Percentiles rank a stretch among this genome's conserved stretches.
Evolutionary conservation across 2,113 vertebrate species (phyloP).

Genomic region (Heptranchias perlo): DNA sequence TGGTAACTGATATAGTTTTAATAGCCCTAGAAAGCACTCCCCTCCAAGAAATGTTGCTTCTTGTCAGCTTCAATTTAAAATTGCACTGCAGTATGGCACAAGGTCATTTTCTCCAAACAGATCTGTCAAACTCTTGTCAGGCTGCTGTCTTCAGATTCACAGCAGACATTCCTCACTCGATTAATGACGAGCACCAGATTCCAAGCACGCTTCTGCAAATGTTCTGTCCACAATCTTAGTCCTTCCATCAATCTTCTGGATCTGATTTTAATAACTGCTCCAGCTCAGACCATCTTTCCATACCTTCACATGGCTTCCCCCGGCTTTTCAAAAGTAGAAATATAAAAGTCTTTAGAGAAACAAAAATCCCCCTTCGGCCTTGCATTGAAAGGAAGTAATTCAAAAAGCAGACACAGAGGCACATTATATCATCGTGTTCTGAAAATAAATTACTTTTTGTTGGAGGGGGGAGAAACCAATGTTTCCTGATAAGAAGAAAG

Average conservation of each 20-base stretch:
- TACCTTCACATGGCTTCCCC: background rate
- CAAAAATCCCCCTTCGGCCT: background rate
- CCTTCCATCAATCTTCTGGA: background rate
- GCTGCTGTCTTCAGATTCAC: background rate
- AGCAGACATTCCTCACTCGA: background rate
- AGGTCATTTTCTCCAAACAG: background rate
- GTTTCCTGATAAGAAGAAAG: background rate
- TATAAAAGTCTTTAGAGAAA: background rate
- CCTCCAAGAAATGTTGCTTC: background rate
- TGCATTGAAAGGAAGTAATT: background rate
- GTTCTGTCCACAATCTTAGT: background rate
- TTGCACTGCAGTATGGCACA: background rate
- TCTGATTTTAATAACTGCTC: background rate
- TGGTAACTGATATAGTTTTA: slow-evolving; percentile 6
- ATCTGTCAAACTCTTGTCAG: background rate
- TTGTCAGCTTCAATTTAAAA: slow-evolving; percentile 1
- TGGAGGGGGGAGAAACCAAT: background rate
- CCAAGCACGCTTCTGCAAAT: background rate
- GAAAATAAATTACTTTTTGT: background rate
- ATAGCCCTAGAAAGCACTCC: background rate
- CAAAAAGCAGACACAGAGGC: background rate
- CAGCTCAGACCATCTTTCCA: background rate
- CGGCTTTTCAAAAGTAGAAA: background rate
- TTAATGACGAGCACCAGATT: background rate
- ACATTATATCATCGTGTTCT: background rate